These are phyloP conservation scores for Vicugna pacos DNA, from an alignment of 2,113 vertebrate species.

Conservation along the genomic window DNA sequence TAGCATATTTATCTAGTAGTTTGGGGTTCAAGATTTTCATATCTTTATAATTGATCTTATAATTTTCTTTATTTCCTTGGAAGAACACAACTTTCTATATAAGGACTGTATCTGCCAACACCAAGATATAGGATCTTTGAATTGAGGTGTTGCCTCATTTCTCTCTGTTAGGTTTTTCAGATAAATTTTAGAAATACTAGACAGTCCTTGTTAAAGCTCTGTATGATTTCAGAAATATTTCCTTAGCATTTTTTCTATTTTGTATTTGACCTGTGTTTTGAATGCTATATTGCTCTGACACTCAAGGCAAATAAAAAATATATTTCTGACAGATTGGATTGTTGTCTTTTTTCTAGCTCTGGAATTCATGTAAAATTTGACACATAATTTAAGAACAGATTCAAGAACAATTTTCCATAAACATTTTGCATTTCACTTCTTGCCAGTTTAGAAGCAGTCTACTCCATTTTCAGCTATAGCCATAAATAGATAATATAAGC, in stretches of 20 bases:
- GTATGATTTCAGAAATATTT: neutral
- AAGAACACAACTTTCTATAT: neutral
- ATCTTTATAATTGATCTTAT: neutral
- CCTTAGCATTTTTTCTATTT: neutral
- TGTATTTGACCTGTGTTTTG: neutral
- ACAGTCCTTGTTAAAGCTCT: neutral
- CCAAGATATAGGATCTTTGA: neutral
- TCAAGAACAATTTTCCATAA: neutral
- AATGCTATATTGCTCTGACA: neutral
- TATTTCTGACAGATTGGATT: neutral
- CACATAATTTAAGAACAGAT: neutral
- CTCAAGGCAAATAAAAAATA: neutral
- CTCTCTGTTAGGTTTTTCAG: neutral
- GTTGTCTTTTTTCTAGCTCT: neutral
- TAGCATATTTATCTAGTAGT: neutral
- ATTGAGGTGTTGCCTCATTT: neutral
- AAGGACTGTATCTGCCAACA: neutral
- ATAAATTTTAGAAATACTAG: conserved; percentile 13
- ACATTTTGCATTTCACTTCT: neutral
- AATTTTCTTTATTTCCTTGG: neutral
- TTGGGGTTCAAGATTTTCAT: neutral
- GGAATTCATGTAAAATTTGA: neutral
- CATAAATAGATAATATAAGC: neutral
- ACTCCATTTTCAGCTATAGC: neutral
- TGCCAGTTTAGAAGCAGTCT: neutral